These are phyloP conservation scores for Calephelis virginiensis DNA, from an alignment of 1,140 invertebrate species.

Conservation along the genomic window DNA sequence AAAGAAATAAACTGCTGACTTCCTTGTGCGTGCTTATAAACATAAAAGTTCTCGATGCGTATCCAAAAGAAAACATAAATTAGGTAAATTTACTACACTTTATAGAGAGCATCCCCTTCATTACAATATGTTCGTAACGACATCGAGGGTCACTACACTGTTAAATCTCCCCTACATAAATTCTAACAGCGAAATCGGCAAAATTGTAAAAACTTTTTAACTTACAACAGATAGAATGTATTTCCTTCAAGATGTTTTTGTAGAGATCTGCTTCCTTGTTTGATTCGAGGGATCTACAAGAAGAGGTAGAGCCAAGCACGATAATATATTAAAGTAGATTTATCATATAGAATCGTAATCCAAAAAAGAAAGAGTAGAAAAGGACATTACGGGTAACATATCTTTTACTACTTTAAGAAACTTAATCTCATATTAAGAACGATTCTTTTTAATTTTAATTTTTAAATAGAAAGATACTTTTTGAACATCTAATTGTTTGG, in stretches of 20 bases:
- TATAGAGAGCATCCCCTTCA: slow-evolving; percentile 72
- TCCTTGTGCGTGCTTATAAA: slow-evolving; percentile 70
- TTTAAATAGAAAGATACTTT: too few species aligned
- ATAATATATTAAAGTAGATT: neutral
- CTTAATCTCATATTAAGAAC: too few species aligned
- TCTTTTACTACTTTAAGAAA: too few species aligned
- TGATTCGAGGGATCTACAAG: slow-evolving; percentile 37
- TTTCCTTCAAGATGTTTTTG: slow-evolving; percentile 13
- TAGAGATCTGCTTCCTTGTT: slow-evolving; percentile 46
- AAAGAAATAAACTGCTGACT: slow-evolving; percentile 66
- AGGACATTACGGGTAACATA: neutral
- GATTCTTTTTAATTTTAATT: too few species aligned
- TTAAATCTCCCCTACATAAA: slow-evolving; percentile 61
- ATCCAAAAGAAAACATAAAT: slow-evolving; percentile 76
- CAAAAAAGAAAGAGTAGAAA: neutral
- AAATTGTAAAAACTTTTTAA: slow-evolving; percentile 77
- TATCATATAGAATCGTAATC: neutral
- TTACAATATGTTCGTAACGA: slow-evolving; percentile 75
- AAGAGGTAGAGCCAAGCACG: slow-evolving; percentile 39
- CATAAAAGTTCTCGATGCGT: slow-evolving; percentile 75
- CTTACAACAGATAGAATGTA: slow-evolving; percentile 46
- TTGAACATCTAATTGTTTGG: too few species aligned
- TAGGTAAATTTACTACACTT: slow-evolving; percentile 70
- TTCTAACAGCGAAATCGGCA: slow-evolving; percentile 56
- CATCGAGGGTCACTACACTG: slow-evolving; percentile 65